Evolutionary conservation across 2,888 invertebrate genomes (phyloP).

Genomic region (Noctuana brunneofusca): DNA sequence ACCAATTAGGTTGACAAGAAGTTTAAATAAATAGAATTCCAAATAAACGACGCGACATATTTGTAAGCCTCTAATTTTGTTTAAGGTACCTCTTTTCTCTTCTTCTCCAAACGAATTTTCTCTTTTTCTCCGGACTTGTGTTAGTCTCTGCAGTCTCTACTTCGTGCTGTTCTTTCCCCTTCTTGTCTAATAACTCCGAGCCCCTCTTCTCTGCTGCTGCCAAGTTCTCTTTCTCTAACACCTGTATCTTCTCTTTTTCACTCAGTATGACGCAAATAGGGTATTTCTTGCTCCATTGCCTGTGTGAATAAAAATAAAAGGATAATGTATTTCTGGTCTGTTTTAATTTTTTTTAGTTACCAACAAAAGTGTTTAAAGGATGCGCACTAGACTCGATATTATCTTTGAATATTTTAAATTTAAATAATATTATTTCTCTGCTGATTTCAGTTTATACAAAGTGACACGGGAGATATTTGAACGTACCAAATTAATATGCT

Average conservation of each 20-base stretch:
- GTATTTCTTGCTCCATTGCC: constrained; percentile 96
- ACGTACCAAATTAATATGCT: no score
- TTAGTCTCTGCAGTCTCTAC: constrained; percentile 76
- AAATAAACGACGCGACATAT: neutral
- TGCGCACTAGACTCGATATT: no score
- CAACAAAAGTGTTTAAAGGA: no score
- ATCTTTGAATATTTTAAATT: no score
- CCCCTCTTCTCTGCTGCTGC: constrained; percentile 54
- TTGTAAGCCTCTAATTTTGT: neutral
- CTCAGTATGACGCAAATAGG: constrained; percentile 90
- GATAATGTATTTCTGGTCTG: no score
- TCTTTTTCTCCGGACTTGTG: constrained; percentile 72
- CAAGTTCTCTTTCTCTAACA: constrained; percentile 67
- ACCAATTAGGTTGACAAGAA: no score
- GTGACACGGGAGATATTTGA: no score
- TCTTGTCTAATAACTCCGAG: constrained; percentile 56
- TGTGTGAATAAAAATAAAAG: constrained; percentile 45
- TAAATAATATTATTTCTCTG: no score
- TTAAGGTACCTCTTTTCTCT: constrained; percentile 63
- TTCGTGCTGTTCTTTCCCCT: constrained; percentile 60
- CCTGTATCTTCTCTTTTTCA: constrained; percentile 76
- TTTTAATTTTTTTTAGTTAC: no score
- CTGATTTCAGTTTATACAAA: no score
- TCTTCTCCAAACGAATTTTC: constrained; percentile 73
- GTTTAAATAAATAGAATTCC: neutral